Evolutionary conservation across 2,888 invertebrate species (phyloP).

Genomic region (Notodonta ziczac): DNA sequence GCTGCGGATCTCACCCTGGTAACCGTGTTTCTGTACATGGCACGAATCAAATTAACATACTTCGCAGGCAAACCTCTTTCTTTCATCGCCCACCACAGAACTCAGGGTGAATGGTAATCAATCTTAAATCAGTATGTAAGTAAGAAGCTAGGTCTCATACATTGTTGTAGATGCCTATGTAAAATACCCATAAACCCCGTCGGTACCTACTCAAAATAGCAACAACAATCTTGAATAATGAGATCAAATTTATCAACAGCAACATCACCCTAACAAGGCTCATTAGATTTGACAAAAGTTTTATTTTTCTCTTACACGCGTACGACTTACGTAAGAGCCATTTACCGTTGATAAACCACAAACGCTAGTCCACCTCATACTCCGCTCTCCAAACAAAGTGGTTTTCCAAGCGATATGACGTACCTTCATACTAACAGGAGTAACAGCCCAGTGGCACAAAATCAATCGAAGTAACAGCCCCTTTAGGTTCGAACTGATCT

Average conservation of each 20-base stretch:
- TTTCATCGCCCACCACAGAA: too few relatives aligned
- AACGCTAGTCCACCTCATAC: conserved; percentile 40
- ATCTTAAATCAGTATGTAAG: too few relatives aligned
- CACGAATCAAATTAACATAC: too few relatives aligned
- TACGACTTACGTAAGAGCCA: conserved; percentile 38
- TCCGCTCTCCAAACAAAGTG: conserved; percentile 40
- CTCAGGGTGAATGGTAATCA: too few relatives aligned
- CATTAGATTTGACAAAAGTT: not conserved
- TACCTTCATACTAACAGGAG: conserved; percentile 26
- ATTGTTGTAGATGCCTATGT: too few relatives aligned
- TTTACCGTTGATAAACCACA: conserved; percentile 59
- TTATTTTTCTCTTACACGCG: not conserved
- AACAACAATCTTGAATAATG: too few relatives aligned
- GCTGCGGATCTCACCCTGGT: too few relatives aligned
- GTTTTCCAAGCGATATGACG: conserved; percentile 28
- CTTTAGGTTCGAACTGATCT: conserved; percentile 15
- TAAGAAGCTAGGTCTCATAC: too few relatives aligned
- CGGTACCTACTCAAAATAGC: too few relatives aligned
- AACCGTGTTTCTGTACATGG: too few relatives aligned
- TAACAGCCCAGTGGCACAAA: conserved; percentile 12
- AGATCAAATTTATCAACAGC: not conserved
- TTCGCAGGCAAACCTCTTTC: too few relatives aligned
- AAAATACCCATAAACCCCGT: too few relatives aligned
- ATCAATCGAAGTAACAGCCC: not conserved
- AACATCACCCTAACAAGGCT: not conserved